Evolutionary conservation across 2,113 vertebrate genomes (phyloP).

Genomic region (Connochaetes taurinus): DNA sequence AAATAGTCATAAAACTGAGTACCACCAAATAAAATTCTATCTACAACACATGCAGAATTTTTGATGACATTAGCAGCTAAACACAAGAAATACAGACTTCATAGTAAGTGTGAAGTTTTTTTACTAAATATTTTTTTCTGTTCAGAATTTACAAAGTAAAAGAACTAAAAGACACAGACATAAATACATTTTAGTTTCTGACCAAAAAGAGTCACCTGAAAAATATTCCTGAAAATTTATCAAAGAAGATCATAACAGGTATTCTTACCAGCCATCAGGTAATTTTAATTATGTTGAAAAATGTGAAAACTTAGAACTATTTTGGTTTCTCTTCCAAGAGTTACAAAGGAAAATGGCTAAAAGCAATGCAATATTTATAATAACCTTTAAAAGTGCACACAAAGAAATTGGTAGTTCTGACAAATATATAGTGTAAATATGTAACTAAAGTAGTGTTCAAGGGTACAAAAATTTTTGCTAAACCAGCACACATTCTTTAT

Average conservation of each 20-base stretch:
- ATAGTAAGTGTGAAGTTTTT: neutral
- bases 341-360: neutral
- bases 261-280: neutral
- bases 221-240: neutral
- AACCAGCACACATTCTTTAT: neutral
- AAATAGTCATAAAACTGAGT: neutral
- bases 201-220: neutral
- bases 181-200: neutral
- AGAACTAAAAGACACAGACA: neutral
- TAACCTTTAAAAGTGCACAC: neutral
- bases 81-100: neutral
- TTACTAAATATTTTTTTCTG: neutral
- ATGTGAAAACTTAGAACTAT: neutral
- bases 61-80: neutral
- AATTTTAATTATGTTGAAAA: neutral
- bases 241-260: neutral
- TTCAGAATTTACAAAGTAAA: neutral
- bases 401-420: neutral
- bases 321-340: neutral
- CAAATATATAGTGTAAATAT: neutral
- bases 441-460: neutral
- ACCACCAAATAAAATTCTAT: neutral
- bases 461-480: neutral
- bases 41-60: neutral
- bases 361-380: neutral